Evolutionary conservation across 2,888 invertebrate species (phyloP).

Genomic region (Fragum sueziense): DNA sequence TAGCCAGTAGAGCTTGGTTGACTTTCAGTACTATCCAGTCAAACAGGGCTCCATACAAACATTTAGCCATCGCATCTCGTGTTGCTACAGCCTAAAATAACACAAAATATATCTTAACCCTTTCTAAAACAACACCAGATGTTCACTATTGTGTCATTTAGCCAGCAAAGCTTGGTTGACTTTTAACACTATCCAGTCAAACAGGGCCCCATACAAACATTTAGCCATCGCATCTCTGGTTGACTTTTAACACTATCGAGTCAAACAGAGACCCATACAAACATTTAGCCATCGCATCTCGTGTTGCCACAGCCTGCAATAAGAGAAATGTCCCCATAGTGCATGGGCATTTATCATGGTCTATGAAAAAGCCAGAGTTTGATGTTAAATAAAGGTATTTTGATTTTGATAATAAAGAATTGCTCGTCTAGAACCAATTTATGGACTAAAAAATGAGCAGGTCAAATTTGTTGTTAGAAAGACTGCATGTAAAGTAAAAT

Average conservation of each 20-base stretch:
- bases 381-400: too few species aligned
- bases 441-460: too few species aligned
- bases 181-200: conserved; percentile 98
- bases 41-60: conserved; percentile 96
- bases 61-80: conserved; percentile 97
- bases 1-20: conserved; percentile 95
- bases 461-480: too few species aligned
- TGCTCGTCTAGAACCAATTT: too few species aligned
- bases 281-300: conserved; percentile 98
- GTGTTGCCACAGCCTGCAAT: too few species aligned
- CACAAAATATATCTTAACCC: too few species aligned
- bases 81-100: conserved; percentile 78
- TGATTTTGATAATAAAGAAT: too few species aligned
- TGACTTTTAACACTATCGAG: conserved; percentile 98
- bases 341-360: too few species aligned
- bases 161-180: conserved; percentile 96
- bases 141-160: conserved; percentile 91
- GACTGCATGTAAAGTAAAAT: too few species aligned
- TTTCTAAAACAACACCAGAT: too few species aligned
- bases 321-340: too few species aligned
- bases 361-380: too few species aligned
- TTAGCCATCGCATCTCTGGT: conserved; percentile 99
- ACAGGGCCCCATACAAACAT: conserved; percentile 96
- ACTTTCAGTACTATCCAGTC: conserved; percentile 99
- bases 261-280: conserved; percentile 97